A percentile compares a stretch with the other conserved stretches of the same genome.
Conservation (phyloP, 2,888 invertebrate species). For the Athripsodes cinereus region DNA sequence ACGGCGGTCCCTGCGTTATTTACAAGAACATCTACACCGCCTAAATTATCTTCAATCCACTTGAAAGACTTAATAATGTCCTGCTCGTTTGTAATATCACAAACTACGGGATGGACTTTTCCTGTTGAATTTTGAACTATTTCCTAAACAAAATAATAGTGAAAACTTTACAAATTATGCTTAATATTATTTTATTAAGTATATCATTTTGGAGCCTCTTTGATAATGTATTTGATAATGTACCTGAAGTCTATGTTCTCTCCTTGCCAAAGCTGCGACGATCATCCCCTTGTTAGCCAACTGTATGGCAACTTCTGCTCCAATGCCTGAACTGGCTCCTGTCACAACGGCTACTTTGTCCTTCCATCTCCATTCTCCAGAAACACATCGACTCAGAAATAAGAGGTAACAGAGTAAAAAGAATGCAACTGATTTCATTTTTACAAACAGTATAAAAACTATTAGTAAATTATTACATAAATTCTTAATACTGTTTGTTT, state of each 20-base stretch:
- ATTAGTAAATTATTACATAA: too few relatives aligned
- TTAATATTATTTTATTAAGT: too few relatives aligned
- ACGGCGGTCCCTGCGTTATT: slow-evolving; percentile 37
- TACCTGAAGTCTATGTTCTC: slow-evolving; percentile 1
- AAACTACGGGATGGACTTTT: slow-evolving; percentile 32
- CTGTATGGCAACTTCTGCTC: slow-evolving; percentile 35
- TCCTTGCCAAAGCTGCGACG: slow-evolving; percentile 30
- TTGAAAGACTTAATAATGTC: slow-evolving; percentile 33
- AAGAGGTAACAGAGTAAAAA: background rate
- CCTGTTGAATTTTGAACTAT: background rate
- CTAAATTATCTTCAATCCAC: slow-evolving; percentile 34
- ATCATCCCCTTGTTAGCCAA: slow-evolving; percentile 37
- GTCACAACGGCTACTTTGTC: slow-evolving; percentile 43
- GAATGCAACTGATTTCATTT: too few relatives aligned
- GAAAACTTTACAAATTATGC: too few relatives aligned
- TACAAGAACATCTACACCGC: slow-evolving; percentile 35
- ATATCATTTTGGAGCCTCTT: too few relatives aligned
- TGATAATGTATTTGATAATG: too few relatives aligned
- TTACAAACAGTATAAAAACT: too few relatives aligned
- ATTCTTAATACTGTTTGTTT: too few relatives aligned
- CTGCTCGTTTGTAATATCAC: slow-evolving; percentile 35
- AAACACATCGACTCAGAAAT: background rate
- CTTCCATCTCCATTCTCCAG: slow-evolving; percentile 33
- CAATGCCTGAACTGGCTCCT: slow-evolving; percentile 45
- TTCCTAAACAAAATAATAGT: slow-evolving; percentile 2